Evolutionary conservation across 2,797 vertebrate genomes (phyloP).

Genomic region (Crax fasciolata): DNA sequence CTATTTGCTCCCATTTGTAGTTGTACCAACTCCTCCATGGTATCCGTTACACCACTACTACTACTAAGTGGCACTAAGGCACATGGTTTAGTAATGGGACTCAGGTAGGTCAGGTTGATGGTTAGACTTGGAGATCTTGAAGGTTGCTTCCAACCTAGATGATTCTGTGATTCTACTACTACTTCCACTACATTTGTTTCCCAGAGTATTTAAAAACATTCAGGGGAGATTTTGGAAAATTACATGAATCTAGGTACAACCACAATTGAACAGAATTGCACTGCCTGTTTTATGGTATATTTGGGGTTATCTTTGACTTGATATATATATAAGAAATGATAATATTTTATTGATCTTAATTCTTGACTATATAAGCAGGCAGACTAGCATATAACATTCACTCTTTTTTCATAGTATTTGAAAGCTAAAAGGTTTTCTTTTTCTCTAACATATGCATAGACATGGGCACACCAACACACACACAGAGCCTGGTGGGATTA

Average conservation of each 20-base stretch:
- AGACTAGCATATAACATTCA: neutral
- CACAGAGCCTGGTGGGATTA: neutral
- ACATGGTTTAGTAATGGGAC: neutral
- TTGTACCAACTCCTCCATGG: neutral
- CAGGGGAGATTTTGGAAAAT: neutral
- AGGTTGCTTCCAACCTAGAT: neutral
- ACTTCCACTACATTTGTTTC: neutral
- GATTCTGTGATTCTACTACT: neutral
- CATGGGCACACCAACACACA: fast-evolving
- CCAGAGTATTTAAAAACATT: neutral
- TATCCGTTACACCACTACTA: neutral
- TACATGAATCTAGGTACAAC: neutral
- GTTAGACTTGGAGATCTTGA: neutral
- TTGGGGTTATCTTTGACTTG: neutral
- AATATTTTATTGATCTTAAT: neutral
- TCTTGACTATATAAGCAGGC: neutral
- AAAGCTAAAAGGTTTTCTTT: neutral
- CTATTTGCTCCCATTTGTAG: neutral
- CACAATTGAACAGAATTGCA: neutral
- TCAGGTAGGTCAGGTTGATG: neutral
- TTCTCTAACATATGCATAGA: fast-evolving
- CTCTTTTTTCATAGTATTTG: neutral
- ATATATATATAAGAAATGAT: neutral
- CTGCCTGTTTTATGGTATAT: neutral
- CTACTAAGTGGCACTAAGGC: neutral